Percentiles rank a stretch among this genome's conserved stretches.
Conservation (phyloP, 2,113 vertebrate genomes). For the Dicerorhinus sumatrensis region DNA sequence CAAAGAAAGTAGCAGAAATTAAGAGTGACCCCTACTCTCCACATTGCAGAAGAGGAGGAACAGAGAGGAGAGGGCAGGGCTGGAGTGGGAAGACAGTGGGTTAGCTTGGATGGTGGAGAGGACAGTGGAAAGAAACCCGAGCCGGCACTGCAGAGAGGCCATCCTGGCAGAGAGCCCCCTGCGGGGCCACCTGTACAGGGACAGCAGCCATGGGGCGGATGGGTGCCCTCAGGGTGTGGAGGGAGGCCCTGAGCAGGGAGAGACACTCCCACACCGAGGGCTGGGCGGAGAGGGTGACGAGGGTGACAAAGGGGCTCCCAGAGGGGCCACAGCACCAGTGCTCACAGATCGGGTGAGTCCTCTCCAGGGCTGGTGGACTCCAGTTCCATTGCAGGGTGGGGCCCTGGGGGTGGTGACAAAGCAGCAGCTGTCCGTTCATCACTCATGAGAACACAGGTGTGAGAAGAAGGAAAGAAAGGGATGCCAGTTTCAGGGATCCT, state of each 20-base stretch:
- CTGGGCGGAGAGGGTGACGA: neutral
- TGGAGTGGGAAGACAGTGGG: fast-evolving
- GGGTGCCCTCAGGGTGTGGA: no score
- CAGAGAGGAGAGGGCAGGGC: neutral
- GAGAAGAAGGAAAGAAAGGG: no score
- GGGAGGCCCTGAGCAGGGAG: neutral
- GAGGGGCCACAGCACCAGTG: neutral
- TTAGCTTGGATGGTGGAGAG: no score
- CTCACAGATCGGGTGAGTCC: neutral
- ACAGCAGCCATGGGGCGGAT: neutral
- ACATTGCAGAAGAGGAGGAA: neutral
- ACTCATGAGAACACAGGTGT: neutral
- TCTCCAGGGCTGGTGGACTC: neutral
- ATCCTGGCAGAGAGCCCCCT: no score
- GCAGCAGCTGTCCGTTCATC: neutral
- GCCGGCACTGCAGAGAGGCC: neutral
- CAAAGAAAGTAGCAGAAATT: neutral
- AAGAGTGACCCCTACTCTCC: neutral
- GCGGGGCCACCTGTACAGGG: neutral
- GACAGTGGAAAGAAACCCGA: neutral
- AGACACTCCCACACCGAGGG: neutral
- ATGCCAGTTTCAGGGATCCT: fast-evolving
- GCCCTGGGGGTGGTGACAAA: neutral
- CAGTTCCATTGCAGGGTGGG: neutral
- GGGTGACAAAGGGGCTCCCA: neutral